Evolutionary conservation across 2,888 invertebrate species (phyloP).

Genomic region (Chrysotoxum bicinctum): DNA sequence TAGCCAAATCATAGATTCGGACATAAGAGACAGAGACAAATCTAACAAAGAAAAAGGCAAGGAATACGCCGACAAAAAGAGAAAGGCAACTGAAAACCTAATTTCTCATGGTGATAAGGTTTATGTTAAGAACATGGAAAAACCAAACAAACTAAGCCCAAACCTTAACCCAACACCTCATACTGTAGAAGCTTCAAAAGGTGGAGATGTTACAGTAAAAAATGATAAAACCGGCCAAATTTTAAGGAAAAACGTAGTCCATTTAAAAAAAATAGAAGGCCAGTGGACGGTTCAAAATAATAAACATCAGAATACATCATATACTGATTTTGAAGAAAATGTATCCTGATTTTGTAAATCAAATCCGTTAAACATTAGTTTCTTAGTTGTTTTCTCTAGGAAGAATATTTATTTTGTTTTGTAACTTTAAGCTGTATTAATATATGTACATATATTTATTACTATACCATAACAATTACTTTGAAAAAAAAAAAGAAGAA

Average conservation of each 20-base stretch:
- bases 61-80: constrained; percentile 38
- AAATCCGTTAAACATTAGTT: too few relatives aligned
- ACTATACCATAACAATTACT: too few relatives aligned
- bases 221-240: neutral
- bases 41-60: constrained; percentile 37
- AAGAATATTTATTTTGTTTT: too few relatives aligned
- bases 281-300: neutral
- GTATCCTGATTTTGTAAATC: too few relatives aligned
- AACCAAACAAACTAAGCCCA: constrained; percentile 10
- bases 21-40: constrained; percentile 23
- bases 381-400: too few relatives aligned
- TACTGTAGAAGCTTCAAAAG: constrained; percentile 1
- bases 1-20: neutral
- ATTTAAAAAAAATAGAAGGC: neutral
- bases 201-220: neutral
- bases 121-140: constrained; percentile 20
- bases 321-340: neutral
- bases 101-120: constrained; percentile 33
- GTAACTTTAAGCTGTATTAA: too few relatives aligned
- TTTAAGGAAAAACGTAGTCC: neutral
- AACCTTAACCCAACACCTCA: constrained; percentile 17
- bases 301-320: neutral
- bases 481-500: too few relatives aligned
- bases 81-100: constrained; percentile 7
- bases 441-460: too few relatives aligned